These are phyloP conservation scores for Pristionchus arcanus DNA, from an alignment of 2,888 invertebrate genomes.

Conservation along the genomic window DNA sequence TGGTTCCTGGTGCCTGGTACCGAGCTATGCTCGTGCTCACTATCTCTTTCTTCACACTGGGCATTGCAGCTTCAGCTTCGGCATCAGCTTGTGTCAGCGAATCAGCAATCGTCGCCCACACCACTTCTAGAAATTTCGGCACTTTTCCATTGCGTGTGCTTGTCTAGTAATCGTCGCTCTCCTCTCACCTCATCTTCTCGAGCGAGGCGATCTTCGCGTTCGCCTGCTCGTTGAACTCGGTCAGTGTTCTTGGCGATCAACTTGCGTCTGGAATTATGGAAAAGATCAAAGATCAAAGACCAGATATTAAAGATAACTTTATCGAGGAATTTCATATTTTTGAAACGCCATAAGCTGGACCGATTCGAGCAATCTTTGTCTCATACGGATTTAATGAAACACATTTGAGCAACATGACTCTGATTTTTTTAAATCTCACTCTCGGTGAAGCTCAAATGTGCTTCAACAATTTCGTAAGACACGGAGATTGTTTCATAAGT, in stretches of 20 bases:
- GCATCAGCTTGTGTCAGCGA: too few species aligned
- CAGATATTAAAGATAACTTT: too few species aligned
- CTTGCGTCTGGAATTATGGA: conserved; percentile 82
- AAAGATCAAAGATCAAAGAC: not conserved
- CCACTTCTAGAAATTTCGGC: conserved; percentile 94
- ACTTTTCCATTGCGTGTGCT: too few species aligned
- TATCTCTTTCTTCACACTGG: too few species aligned
- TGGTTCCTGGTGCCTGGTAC: too few species aligned
- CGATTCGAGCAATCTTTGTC: too few species aligned
- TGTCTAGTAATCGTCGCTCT: conserved; percentile 62
- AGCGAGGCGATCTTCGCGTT: conserved; percentile 97
- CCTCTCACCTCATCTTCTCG: conserved; percentile 86
- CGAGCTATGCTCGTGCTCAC: too few species aligned
- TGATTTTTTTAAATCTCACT: not conserved
- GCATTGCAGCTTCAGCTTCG: too few species aligned
- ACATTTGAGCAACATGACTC: not conserved
- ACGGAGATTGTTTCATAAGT: not conserved
- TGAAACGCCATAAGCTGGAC: too few species aligned
- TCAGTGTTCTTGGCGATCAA: conserved; percentile 94
- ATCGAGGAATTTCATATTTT: too few species aligned
- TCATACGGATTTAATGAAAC: too few species aligned
- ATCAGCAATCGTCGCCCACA: too few species aligned
- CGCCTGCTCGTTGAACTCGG: conserved; percentile 88
- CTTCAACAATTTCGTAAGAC: not conserved
- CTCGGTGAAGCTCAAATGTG: not conserved